These are phyloP conservation scores for Romanogobio albipinnatus DNA, from an alignment of 2,113 vertebrate species.

Conservation along the genomic window DNA sequence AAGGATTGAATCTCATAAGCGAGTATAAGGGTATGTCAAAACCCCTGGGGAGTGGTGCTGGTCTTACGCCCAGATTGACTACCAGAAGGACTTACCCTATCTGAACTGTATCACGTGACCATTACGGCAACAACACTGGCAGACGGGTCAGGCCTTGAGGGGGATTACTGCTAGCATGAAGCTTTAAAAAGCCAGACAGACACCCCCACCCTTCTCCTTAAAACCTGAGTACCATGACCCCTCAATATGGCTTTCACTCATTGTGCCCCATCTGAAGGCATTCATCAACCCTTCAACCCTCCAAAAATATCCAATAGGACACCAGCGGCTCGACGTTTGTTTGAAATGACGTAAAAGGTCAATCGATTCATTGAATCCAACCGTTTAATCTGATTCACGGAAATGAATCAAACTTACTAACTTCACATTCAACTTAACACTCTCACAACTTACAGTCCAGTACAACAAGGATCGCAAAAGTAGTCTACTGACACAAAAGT, in stretches of 20 bases:
- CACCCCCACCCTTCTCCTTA: not conserved
- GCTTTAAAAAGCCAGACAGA: conserved; percentile 44
- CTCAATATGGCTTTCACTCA: conserved; percentile 1
- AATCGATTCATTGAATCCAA: too few relatives aligned
- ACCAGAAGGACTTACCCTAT: conserved; percentile 27
- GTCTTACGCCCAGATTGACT: conserved; percentile 25
- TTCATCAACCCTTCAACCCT: not conserved
- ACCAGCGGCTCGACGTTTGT: not conserved
- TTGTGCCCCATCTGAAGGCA: not conserved
- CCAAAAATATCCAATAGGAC: not conserved
- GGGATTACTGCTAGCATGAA: conserved; percentile 39
- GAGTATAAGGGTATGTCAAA: not conserved
- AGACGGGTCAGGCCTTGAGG: conserved; percentile 32
- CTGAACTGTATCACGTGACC: conserved; percentile 29
- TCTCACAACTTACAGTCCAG: too few relatives aligned
- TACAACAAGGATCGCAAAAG: too few relatives aligned
- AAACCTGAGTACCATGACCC: not conserved
- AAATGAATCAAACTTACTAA: too few relatives aligned
- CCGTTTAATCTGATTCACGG: too few relatives aligned
- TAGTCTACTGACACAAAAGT: too few relatives aligned
- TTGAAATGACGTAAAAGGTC: not conserved
- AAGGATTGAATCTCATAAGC: not conserved
- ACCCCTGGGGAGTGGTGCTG: not conserved
- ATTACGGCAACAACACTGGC: conserved; percentile 7
- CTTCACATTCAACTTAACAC: too few relatives aligned